Evolutionary conservation across 1,140 invertebrate genomes (phyloP), one percentile per base, ranked within the genome.

Genomic region (Dendrolimus kikuchii): DNA sequence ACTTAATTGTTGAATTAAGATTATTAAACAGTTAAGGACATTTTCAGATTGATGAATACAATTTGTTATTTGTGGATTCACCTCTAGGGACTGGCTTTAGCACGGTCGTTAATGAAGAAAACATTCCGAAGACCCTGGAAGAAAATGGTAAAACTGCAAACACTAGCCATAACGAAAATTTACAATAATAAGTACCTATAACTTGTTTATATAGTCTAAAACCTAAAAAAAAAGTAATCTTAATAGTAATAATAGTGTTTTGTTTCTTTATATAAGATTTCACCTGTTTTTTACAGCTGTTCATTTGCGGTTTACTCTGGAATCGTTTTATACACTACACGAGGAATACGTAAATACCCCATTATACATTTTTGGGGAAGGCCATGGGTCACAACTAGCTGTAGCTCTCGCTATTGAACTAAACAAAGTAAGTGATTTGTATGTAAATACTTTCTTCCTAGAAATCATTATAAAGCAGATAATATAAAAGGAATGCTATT

Each of bases 21-120:
- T 23, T 23, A 23, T 23, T 23, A 23, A 23, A 23, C 23, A 23
- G 23, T 23, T 23, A 23, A 1, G 23, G 1, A 23, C 23, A 23
- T 70, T 70, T 71, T 43, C 49, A 84, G 92, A 89, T 93, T 68
- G 79, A 88, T 60, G 60, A 87, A 39, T 88, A 89, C 42, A 93
- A 91, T 70, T 68, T 94, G 38, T 71, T 94, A 37, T 93, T 93
- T 68, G 80, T 93, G 4, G 92, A 93, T 74, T 91, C 91, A 62
- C 92, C 92, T 5, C 88, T 93, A n/a, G 92, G 92, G 3, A 88
- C 91, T 40, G 92, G 92, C 2, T 93, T 90, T 68, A 93, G 92
- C 68, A 92, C 89, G 66, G 88, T 90, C 1, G 47, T 53, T 23
- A 48, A 57, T 7, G 87, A 89, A 0, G 86, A 87, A 54, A 37